Evolutionary conservation across 2,797 vertebrate genomes (phyloP), one percentile per base, ranked within the genome.

Genomic region (Alca torda): DNA sequence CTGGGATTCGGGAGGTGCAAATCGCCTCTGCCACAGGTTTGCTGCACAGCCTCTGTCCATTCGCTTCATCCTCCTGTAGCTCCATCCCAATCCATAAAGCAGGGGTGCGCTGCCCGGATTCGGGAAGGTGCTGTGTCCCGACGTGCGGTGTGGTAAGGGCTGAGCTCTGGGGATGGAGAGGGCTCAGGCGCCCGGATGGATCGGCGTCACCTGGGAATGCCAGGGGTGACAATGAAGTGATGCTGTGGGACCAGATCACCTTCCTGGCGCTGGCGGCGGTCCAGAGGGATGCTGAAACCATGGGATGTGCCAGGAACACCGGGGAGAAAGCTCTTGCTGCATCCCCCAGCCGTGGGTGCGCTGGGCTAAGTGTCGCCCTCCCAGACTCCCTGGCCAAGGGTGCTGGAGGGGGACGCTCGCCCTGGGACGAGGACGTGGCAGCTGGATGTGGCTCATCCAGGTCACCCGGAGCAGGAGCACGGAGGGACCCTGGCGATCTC

Each of bases 321-420:
- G n/a, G 11, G 17, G 23, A 37, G 18, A 35, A 39, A 63, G 60
- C 46, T 85, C 51, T 30, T 17, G 43, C 56, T 46, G 57, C 43
- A 13, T 63, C 68, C 56, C 3, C 1, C 9, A 23, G 43, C 77
- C 1, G 0, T 1, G 74, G n/a, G 46, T 13, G 11, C 3, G 0
- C 56, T 2, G 76, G 39, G 56, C 4, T 0, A 5, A 57, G 60
- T 3, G 1, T 41, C 1, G 0, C 19, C 37, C 33, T 20, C 33
- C n/a, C 0, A 2, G 20, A 18, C 4, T 16, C 43, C 80, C 48
- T 2, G 0, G 4, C 3, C 4, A 25, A 54, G n/a, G 67, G 19
- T 20, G 63, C 28, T 31, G 8, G 35, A 30, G 11, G 2, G 60
- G 48, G 16, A n/a, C 18, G 1, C 17, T 41, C 2, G 26, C 20